Percentiles rank a stretch among this genome's conserved stretches.
phyloP scores from a whole-genome alignment of 2,113 vertebrate species.

The Elephantulus edwardii region DNA sequence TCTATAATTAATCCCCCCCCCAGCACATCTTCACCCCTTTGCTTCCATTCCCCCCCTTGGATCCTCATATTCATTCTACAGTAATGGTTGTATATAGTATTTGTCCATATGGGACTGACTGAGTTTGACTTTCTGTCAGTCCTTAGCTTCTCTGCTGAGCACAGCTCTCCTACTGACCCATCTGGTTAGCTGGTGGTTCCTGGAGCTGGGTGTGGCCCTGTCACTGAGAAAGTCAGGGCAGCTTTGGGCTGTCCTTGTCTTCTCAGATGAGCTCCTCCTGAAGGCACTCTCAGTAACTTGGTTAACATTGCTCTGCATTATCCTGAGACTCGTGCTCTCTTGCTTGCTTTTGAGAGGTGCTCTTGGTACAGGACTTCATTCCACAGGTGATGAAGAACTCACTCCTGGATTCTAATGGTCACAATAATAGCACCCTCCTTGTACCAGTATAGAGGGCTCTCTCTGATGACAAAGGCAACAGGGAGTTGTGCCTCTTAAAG shows the following conservation, averaged over 20 bases:
- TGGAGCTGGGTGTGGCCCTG: not conserved
- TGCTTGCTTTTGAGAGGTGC: not conserved
- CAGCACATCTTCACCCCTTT: no score
- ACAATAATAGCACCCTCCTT: not conserved
- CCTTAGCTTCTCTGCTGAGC: not conserved
- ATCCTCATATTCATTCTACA: no score
- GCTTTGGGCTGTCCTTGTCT: not conserved
- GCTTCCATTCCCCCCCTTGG: no score
- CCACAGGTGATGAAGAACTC: accelerated
- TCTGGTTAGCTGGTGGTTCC: not conserved
- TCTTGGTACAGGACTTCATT: not conserved
- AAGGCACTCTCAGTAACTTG: accelerated
- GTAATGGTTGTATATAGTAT: no score
- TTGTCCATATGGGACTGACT: no score
- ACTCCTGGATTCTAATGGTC: not conserved
- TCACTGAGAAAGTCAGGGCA: not conserved
- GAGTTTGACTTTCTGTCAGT: not conserved
- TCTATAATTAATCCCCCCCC: no score
- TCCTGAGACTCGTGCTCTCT: not conserved
- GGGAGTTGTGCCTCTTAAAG: not conserved
- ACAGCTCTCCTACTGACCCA: not conserved
- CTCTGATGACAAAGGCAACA: no score
- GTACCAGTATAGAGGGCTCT: not conserved
- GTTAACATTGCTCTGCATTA: not conserved
- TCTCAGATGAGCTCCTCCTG: not conserved